phyloP scores from a whole-genome alignment of 2,888 invertebrate genomes.

The Apodemia mormo region DNA sequence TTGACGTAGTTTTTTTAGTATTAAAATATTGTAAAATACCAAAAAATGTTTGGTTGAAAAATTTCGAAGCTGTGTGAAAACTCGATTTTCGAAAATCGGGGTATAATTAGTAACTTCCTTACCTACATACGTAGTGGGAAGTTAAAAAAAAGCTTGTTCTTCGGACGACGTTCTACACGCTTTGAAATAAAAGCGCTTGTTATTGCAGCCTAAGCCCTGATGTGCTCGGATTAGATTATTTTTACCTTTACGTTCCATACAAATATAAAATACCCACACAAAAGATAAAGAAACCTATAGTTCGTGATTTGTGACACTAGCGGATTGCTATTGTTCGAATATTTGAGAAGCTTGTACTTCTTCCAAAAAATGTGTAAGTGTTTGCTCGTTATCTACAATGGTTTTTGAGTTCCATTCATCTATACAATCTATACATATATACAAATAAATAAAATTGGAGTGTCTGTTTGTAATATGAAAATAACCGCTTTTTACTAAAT shows the following conservation, averaged over 20 bases:
- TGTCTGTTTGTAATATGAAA: too few species aligned
- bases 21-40: too few species aligned
- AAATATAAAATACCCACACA: background rate
- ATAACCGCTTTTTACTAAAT: too few species aligned
- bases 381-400: slow-evolving; percentile 35
- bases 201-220: background rate
- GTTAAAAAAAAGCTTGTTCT: too few species aligned
- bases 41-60: too few species aligned
- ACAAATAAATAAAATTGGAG: too few species aligned
- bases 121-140: too few species aligned
- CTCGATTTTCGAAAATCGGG: too few species aligned
- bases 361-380: slow-evolving; percentile 44
- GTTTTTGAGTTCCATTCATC: background rate
- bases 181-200: background rate
- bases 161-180: background rate
- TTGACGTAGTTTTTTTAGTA: too few species aligned
- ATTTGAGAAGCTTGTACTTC: slow-evolving; percentile 46
- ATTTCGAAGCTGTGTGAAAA: too few species aligned
- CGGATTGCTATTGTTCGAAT: slow-evolving; percentile 31
- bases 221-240: background rate
- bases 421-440: too few species aligned
- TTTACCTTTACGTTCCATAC: background rate
- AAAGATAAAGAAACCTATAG: slow-evolving; percentile 4
- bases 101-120: too few species aligned
- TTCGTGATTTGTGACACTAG: slow-evolving; percentile 23